Evolutionary conservation across 2,113 vertebrate species (phyloP).

Genomic region (Tinamus guttatus): DNA sequence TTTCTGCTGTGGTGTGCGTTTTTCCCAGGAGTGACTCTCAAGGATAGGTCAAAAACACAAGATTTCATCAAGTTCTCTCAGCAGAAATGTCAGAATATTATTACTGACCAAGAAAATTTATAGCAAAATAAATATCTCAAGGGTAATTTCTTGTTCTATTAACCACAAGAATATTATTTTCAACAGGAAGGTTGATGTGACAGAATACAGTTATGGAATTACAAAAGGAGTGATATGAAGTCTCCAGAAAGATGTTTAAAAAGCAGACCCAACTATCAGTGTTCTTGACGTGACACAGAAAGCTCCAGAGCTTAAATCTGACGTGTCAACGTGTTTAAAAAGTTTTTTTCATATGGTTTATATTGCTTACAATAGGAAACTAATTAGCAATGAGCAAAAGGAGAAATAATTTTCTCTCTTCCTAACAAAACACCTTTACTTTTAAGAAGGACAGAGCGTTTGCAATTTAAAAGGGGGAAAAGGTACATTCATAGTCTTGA

Average conservation of each 20-base stretch:
- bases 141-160: slow-evolving; percentile 53
- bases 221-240: background rate
- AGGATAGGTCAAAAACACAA: slow-evolving; percentile 56
- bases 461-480: background rate
- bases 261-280: background rate
- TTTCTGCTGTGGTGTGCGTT: slow-evolving; percentile 23
- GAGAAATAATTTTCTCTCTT: background rate
- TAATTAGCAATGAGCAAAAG: background rate
- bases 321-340: background rate
- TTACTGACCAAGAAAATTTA: slow-evolving; percentile 56
- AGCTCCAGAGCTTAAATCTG: background rate
- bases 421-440: background rate
- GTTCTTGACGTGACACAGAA: background rate
- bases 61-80: slow-evolving; percentile 57
- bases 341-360: accelerated
- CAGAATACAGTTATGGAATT: background rate
- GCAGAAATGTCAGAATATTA: slow-evolving; percentile 61
- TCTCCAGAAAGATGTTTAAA: background rate
- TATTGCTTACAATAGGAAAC: background rate
- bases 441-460: background rate
- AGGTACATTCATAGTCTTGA: background rate
- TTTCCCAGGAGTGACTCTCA: slow-evolving; percentile 45
- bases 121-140: slow-evolving; percentile 56
- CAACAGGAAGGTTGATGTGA: slow-evolving; percentile 24
- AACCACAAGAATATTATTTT: slow-evolving; percentile 29